These are phyloP conservation scores for Drosophila mayaguana DNA, from an alignment of 2,888 invertebrate genomes.

Conservation along the genomic window DNA sequence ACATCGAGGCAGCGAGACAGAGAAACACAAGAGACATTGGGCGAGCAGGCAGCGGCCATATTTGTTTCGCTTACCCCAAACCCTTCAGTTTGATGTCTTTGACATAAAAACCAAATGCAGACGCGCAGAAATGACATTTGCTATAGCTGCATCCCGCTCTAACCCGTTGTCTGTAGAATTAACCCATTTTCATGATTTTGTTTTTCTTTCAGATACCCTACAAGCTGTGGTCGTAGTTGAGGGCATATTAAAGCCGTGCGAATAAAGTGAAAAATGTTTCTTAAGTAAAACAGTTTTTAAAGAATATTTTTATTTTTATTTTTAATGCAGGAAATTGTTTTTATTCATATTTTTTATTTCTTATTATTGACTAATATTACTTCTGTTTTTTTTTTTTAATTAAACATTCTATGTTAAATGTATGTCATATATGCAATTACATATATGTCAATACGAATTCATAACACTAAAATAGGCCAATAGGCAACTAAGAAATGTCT, in stretches of 20 bases:
- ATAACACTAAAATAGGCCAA: no score
- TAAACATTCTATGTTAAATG: no score
- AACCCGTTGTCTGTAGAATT: constrained; percentile 55
- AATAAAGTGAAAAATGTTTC: not conserved
- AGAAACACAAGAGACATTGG: constrained; percentile 1
- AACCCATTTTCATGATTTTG: constrained; percentile 61
- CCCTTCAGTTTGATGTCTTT: constrained; percentile 64
- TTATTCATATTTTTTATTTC: no score
- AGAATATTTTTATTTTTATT: not conserved
- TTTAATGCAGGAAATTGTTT: no score
- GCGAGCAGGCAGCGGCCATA: constrained; percentile 61
- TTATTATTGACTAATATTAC: no score
- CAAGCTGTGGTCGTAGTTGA: not conserved
- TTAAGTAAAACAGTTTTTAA: not conserved
- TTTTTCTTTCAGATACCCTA: constrained; percentile 21
- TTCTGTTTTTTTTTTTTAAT: no score
- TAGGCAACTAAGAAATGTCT: no score
- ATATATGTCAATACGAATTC: no score
- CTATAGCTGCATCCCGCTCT: constrained; percentile 19
- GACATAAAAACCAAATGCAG: constrained; percentile 67
- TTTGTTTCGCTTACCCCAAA: constrained; percentile 62
- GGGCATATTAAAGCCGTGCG: not conserved
- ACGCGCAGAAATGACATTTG: constrained; percentile 60
- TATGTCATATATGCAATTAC: no score
- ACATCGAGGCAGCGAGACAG: constrained; percentile 4